Conservation (phyloP, 2,888 invertebrate species). For the Liopterus haemorrhoidalis region DNA sequence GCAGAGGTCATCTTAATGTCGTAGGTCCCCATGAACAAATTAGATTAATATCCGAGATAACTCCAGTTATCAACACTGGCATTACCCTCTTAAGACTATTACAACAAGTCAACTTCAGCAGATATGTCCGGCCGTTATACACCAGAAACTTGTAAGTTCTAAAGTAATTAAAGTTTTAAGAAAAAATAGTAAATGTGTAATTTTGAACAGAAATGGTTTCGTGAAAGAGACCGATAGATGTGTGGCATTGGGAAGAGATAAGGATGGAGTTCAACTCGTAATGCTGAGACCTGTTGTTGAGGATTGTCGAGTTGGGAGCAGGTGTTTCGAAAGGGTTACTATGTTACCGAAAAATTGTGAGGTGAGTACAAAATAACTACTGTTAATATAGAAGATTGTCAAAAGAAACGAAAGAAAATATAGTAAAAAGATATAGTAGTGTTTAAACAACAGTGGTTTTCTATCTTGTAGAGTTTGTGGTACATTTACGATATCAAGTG, state of each 20-base stretch:
- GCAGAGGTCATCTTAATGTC: slow-evolving; percentile 53
- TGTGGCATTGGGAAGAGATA: slow-evolving; percentile 56
- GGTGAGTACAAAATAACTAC: slow-evolving; percentile 38
- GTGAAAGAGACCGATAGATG: slow-evolving; percentile 49
- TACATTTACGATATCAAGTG: too few species aligned
- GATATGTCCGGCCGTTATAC: slow-evolving; percentile 61
- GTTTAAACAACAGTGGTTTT: too few species aligned
- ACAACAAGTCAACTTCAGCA: slow-evolving; percentile 52
- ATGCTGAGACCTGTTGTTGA: slow-evolving; percentile 48
- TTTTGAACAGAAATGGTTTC: slow-evolving; percentile 38
- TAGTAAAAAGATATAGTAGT: too few species aligned
- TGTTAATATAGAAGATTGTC: not conserved
- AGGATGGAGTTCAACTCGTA: slow-evolving; percentile 49
- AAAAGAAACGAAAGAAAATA: too few species aligned
- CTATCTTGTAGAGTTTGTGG: too few species aligned
- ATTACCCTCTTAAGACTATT: slow-evolving; percentile 59
- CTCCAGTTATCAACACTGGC: slow-evolving; percentile 53
- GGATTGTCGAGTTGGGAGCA: slow-evolving; percentile 50
- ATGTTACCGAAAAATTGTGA: slow-evolving; percentile 43
- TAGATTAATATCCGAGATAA: slow-evolving; percentile 55
- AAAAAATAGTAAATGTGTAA: slow-evolving; percentile 35
- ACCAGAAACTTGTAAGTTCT: slow-evolving; percentile 42
- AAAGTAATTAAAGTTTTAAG: slow-evolving; percentile 13
- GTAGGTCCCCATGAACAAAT: slow-evolving; percentile 66
- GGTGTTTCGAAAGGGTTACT: slow-evolving; percentile 51